Conservation (phyloP, 2,888 invertebrate species). For the Drosophila eohydei region DNA sequence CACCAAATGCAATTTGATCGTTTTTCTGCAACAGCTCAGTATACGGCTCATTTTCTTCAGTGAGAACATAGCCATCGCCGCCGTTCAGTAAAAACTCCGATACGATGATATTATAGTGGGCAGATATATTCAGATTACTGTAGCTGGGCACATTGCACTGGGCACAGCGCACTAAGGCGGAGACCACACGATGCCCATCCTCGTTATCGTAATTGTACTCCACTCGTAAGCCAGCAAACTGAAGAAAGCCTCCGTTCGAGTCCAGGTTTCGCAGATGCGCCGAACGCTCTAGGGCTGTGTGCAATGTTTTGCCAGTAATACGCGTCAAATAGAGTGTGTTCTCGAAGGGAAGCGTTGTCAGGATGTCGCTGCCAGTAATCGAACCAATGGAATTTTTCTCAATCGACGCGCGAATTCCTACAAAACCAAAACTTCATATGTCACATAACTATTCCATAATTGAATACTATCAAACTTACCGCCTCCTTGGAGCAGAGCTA, state of each 20-base stretch:
- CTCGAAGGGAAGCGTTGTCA: conserved; percentile 91
- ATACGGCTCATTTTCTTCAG: conserved; percentile 43
- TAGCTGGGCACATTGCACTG: conserved; percentile 88
- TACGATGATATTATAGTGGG: conserved; percentile 89
- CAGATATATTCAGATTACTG: conserved; percentile 86
- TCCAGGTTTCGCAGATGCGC: conserved; percentile 86
- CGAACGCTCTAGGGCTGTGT: conserved; percentile 89
- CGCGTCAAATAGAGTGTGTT: conserved; percentile 88
- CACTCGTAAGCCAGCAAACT: conserved; percentile 91
- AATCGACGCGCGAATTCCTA: conserved; percentile 89
- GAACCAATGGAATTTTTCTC: conserved; percentile 86
- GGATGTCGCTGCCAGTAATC: conserved; percentile 90
- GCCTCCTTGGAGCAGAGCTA: conserved; percentile 92
- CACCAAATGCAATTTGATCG: conserved; percentile 86
- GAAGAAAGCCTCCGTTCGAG: conserved; percentile 91
- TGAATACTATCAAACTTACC: conserved; percentile 81
- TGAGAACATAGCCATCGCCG: conserved; percentile 88
- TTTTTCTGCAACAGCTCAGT: conserved; percentile 84
- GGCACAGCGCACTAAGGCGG: conserved; percentile 89
- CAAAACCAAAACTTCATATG: background rate
- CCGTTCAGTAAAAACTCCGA: conserved; percentile 89
- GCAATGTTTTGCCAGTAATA: conserved; percentile 88
- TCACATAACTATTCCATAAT: too few species aligned
- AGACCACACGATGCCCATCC: conserved; percentile 88
- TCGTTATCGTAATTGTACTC: conserved; percentile 88